These are phyloP conservation scores for Phoenicopterus ruber DNA, from an alignment of 2,113 vertebrate genomes.

Conservation along the genomic window DNA sequence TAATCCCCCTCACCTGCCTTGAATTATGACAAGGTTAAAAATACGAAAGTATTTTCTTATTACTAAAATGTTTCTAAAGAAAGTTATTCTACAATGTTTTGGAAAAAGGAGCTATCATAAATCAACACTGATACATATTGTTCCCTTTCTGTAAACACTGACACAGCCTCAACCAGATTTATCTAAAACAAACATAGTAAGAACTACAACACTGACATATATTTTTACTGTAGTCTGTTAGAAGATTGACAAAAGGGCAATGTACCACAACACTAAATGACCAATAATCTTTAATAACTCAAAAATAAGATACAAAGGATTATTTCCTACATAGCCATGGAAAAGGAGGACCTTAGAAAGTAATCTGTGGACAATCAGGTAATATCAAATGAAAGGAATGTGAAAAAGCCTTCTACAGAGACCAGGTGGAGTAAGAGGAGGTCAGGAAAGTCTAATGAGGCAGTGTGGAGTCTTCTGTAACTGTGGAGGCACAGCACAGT, in stretches of 20 bases:
- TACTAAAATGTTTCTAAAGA: background rate
- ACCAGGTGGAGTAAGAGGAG: background rate
- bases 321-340: background rate
- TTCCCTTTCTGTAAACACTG: background rate
- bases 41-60: background rate
- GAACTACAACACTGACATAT: background rate
- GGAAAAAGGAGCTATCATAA: background rate
- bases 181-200: background rate
- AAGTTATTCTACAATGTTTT: background rate
- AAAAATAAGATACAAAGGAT: background rate
- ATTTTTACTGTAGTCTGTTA: background rate
- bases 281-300: background rate
- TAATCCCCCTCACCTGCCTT: fast-evolving
- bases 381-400: background rate
- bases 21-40: background rate
- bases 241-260: background rate
- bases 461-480: background rate
- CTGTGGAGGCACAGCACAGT: background rate
- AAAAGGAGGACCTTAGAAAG: background rate
- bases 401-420: background rate
- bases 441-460: background rate
- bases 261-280: background rate
- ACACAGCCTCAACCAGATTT: background rate
- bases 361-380: background rate
- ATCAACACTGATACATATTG: background rate